These are phyloP conservation scores for Beroe ovata DNA, from an alignment of 37 sponge, comb jelly and placozoan genomes.

Conservation along the genomic window DNA sequence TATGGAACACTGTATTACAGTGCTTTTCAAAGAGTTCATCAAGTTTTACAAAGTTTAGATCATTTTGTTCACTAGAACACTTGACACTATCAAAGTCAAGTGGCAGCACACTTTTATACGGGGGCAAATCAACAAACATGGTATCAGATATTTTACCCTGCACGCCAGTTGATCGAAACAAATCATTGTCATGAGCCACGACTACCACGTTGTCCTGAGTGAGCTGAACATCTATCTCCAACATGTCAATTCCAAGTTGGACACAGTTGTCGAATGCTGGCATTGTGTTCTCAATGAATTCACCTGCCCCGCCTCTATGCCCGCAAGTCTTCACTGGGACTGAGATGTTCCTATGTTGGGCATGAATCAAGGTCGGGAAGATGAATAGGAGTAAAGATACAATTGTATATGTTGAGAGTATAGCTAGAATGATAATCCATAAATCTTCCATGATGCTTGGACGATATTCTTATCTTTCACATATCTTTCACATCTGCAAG, in stretches of 20 bases:
- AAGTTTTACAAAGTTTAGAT: neutral
- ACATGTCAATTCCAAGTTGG: conserved; percentile 25
- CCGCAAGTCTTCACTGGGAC: neutral
- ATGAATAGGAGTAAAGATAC: neutral
- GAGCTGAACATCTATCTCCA: conserved; percentile 51
- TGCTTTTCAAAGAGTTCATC: conserved; percentile 18
- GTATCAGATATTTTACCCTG: conserved; percentile 41
- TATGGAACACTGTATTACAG: neutral
- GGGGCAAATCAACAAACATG: conserved; percentile 6
- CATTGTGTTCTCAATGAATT: conserved; percentile 63
- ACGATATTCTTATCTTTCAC: too few species aligned
- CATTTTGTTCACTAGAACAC: conserved; percentile 6
- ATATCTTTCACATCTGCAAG: too few species aligned
- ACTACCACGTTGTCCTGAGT: conserved; percentile 10
- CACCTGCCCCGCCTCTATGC: conserved; percentile 54
- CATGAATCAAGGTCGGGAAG: conserved; percentile 26
- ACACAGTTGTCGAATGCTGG: conserved; percentile 36
- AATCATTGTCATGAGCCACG: conserved; percentile 45
- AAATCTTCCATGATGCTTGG: neutral
- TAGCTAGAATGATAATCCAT: neutral
- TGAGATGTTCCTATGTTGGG: neutral
- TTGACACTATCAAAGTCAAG: conserved; percentile 12
- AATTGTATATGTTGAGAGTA: neutral
- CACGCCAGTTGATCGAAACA: neutral
- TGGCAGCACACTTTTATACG: neutral